These are phyloP conservation scores for Vicugna pacos DNA, from an alignment of 2,113 vertebrate species.

Conservation along the genomic window DNA sequence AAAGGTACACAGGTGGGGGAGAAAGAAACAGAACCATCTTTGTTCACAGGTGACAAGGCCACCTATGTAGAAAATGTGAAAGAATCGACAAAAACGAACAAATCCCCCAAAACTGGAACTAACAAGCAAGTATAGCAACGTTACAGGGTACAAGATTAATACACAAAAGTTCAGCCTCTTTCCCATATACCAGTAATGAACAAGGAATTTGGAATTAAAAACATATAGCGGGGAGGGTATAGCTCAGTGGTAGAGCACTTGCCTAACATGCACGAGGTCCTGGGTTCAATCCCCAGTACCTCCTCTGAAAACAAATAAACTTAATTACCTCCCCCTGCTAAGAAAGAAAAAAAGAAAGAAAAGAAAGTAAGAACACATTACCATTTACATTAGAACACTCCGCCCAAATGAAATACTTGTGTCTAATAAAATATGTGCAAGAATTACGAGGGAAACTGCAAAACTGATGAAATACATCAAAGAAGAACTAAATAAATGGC, in stretches of 20 bases:
- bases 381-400: too few relatives aligned
- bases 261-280: too few relatives aligned
- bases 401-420: background rate
- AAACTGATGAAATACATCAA: background rate
- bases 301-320: too few relatives aligned
- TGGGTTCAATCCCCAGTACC: too few relatives aligned
- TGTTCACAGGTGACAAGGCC: background rate
- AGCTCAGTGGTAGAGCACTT: too few relatives aligned
- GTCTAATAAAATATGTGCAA: background rate
- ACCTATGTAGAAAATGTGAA: background rate
- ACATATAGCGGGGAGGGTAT: background rate
- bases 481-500: background rate
- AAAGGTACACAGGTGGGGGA: background rate
- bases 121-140: background rate
- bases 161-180: background rate
- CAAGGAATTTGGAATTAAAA: conserved; percentile 29
- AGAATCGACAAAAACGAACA: background rate
- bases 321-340: too few relatives aligned
- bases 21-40: background rate
- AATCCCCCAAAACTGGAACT: background rate
- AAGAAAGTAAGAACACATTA: too few relatives aligned
- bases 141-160: background rate
- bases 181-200: background rate
- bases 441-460: background rate
- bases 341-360: too few relatives aligned